Evolutionary conservation across 2,888 invertebrate species (phyloP).

Genomic region (Cheilosia urbana): DNA sequence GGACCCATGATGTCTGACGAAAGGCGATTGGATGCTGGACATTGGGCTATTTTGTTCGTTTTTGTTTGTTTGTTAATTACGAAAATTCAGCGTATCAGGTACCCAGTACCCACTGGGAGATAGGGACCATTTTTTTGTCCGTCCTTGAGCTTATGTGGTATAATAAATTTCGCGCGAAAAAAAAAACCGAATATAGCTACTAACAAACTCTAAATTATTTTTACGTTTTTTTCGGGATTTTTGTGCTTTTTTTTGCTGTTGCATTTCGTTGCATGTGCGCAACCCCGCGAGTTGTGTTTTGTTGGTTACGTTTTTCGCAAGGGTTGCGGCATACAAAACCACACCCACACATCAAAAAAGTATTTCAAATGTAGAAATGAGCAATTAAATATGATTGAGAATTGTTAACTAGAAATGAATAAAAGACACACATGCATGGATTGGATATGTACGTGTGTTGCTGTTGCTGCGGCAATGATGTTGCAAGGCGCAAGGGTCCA

Average conservation of each 20-base stretch:
- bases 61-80: constrained; percentile 30
- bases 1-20: constrained; percentile 68
- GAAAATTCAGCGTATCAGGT: constrained; percentile 14
- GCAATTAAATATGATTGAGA: constrained; percentile 75
- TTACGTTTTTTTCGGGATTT: constrained; percentile 27
- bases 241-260: constrained; percentile 1
- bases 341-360: constrained; percentile 73
- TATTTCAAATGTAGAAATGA: constrained; percentile 71
- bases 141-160: constrained; percentile 16
- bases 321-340: constrained; percentile 73
- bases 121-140: constrained; percentile 1
- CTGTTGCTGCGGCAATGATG: constrained; percentile 3
- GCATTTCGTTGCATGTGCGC: constrained; percentile 70
- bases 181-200: constrained; percentile 43
- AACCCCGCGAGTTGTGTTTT: constrained; percentile 65
- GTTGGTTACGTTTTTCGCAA: constrained; percentile 61
- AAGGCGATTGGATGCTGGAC: constrained; percentile 70
- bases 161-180: constrained; percentile 56
- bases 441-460: constrained; percentile 17
- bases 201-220: constrained; percentile 71
- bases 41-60: constrained; percentile 36
- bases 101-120: constrained; percentile 2
- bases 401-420: constrained; percentile 72
- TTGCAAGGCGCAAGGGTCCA: constrained; percentile 38
- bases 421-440: constrained; percentile 59